Evolutionary conservation across 2,888 invertebrate species (phyloP), one percentile per base, ranked within the genome.

Genomic region (Atherix ibis): DNA sequence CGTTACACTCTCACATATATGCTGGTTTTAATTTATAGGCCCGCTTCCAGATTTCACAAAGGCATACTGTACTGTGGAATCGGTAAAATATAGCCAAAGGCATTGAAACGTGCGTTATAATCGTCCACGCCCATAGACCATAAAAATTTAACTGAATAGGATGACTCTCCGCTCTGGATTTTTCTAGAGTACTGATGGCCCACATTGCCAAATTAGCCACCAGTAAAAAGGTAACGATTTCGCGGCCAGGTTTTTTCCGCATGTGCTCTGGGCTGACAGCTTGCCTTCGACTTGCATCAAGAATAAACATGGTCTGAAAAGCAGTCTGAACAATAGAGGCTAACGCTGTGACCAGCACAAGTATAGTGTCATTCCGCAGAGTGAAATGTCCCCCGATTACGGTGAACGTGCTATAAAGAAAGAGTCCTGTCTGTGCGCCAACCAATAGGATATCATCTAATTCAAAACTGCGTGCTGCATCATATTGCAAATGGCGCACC

Each of bases 1-100:
- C n/a, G n/a, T n/a, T n/a, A 56, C 55, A 51, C 47, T 59, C 58
- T 62, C 78, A 82, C 80, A 83, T 82, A 52, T 80, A 81, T 51
- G 81, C 75, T 2, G 83, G 82, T 52, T 87, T 87, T 53, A 84
- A 79, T 64, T 92, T 92, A 59, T 92, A 94, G 5, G 91, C 88
- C 45, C 83, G 70, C 62, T 92, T 92, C 94, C 92, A 94, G 49
- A 94, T 88, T 62, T 92, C 92, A 58, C 91, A 91, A 38, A 94
- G 67, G 54, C 92, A 92, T 2, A 94, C 91, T 0, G 92, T 89
- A 27, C 89, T 89, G 56, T 92, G 92, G 62, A 92, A 92, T 39
- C 91, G 71, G 63, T 89, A 92, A 63, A 92, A 92, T 41, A 92
- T 91, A 2, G 89, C 88, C 48, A 78, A 49, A 0, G 92, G 92